phyloP scores from a whole-genome alignment of 2,113 vertebrate species.

The Rhinolophus ferrumequinum region DNA sequence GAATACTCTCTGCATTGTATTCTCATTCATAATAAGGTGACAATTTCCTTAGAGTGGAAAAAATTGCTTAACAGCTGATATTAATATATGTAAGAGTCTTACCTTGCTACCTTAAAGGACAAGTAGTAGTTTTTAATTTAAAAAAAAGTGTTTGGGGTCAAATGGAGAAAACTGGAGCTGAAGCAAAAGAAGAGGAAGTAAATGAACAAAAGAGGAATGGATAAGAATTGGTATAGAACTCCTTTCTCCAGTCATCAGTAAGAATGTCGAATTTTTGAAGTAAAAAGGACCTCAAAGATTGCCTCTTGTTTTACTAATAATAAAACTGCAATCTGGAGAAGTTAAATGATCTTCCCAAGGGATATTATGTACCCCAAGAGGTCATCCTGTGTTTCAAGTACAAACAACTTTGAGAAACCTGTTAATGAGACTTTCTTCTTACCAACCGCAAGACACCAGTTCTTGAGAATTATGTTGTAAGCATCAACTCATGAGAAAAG shows the following conservation, averaged over 20 bases:
- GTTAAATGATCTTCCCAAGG: neutral
- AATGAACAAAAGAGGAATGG: neutral
- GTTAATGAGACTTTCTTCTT: constrained; percentile 1
- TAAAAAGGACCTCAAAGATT: neutral
- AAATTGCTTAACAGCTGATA: neutral
- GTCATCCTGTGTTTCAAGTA: neutral
- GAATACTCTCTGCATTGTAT: neutral
- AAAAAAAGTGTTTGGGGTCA: neutral
- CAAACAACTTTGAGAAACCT: neutral
- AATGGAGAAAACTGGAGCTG: neutral
- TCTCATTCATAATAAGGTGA: neutral
- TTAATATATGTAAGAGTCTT: neutral
- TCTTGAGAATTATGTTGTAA: neutral
- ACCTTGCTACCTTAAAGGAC: neutral
- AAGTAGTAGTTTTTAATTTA: neutral
- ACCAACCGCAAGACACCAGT: neutral
- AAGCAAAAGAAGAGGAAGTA: neutral
- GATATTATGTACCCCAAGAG: neutral
- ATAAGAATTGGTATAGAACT: neutral
- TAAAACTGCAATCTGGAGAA: neutral
- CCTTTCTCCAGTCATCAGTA: neutral
- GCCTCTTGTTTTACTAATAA: neutral
- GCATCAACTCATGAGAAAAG: neutral
- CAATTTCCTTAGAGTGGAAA: neutral
- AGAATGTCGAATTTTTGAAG: neutral